Evolutionary conservation across 2,113 vertebrate species (phyloP), one percentile per base, ranked within the genome.

Genomic region (Callocephalon fimbriatum): DNA sequence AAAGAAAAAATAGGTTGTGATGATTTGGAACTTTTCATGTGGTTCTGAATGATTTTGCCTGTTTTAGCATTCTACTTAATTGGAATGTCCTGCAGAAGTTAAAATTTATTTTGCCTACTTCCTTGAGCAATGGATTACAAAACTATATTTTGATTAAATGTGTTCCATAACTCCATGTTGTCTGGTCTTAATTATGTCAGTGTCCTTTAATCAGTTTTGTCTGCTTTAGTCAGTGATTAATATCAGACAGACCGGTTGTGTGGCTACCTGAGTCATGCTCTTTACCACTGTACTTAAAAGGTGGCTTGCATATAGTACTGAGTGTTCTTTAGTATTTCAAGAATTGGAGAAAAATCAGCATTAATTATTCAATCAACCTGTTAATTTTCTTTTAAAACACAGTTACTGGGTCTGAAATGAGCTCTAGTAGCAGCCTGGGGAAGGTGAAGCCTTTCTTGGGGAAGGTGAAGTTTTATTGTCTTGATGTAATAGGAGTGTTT

Each of bases 121-220:
- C 15, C 53, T 62, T 47, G 67, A 78, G 56, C 54, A 91, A 18
- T 74, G 56, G 71, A 50, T 65, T 86, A 45, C 4, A 71, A 12
- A 77, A 87, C 14, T 48, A 0, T 67, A 25, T 72, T 93, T 90
- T 93, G 71, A 56, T 61, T 81, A 29, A 76, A 62, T 84, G 51
- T 47, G 35, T 89, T 95, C 61, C 45, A 27, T 86, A 71, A 95
- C 78, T 78, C 62, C 7, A 0, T n/a, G 66, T 47, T 94, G 62
- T 25, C 42, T 88, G 87, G 27, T 58, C 62, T 86, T 91, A 94
- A 90, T 96, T 93, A 65, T 96, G 73, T 72, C 78, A 45, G 66
- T 58, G 84, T 85, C 87, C 92, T 95, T 93, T 96, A 95, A 91
- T 96, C 77, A 88, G 73, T 35, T 65, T 68, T 89, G 76, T 84